Conservation (phyloP, 2,797 vertebrate species). For the Clarias platycephalus region DNA sequence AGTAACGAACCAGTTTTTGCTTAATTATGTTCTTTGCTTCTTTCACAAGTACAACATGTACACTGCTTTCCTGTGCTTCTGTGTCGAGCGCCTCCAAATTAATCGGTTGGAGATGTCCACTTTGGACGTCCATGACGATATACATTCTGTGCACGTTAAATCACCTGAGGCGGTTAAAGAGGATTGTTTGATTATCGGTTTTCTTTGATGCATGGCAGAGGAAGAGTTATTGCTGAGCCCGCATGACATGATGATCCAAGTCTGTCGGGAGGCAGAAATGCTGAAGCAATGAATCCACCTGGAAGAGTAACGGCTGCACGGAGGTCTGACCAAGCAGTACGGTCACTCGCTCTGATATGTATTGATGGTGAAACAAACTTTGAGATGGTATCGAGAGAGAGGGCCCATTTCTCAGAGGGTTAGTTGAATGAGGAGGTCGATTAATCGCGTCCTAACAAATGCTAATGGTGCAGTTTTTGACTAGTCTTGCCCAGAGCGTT, state of each 20-base stretch:
- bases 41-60: neutral
- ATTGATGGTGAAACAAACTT: neutral
- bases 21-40: neutral
- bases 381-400: neutral
- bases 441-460: neutral
- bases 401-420: no score
- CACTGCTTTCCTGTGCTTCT: neutral
- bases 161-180: constrained; percentile 6
- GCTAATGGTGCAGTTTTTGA: neutral
- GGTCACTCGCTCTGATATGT: neutral
- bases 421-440: neutral
- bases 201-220: neutral
- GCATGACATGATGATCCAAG: constrained; percentile 11
- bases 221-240: constrained; percentile 23
- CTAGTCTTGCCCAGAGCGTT: neutral
- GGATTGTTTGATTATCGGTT: constrained; percentile 13
- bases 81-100: neutral
- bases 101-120: neutral
- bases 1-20: neutral
- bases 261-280: constrained; percentile 11
- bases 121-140: neutral
- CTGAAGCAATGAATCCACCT: constrained; percentile 14
- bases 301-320: neutral
- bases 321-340: neutral
- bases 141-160: neutral